These are phyloP conservation scores for Diarsia brunnea DNA, from an alignment of 2,888 invertebrate species.

Conservation along the genomic window DNA sequence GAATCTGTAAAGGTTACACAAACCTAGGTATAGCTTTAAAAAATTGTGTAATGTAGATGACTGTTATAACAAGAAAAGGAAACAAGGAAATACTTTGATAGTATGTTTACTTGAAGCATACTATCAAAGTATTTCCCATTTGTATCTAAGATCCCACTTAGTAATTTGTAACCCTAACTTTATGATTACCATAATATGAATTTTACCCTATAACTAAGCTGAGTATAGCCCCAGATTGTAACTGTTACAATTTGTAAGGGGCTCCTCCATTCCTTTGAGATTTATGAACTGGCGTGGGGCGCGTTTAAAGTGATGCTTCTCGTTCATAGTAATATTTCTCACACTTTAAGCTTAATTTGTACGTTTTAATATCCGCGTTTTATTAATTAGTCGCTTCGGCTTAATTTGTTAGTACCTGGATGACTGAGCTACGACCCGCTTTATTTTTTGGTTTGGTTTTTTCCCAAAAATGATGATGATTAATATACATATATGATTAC, in stretches of 20 bases:
- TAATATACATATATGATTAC: too few species aligned
- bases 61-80: neutral
- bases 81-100: too few species aligned
- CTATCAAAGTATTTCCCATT: neutral
- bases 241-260: conserved; percentile 51
- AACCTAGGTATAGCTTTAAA: neutral
- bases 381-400: neutral
- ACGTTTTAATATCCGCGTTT: neutral
- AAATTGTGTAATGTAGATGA: neutral
- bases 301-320: neutral
- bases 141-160: neutral
- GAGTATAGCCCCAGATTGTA: conserved; percentile 24
- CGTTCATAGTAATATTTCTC: neutral
- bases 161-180: conserved; percentile 27
- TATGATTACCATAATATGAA: conserved; percentile 43
- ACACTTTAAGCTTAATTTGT: neutral
- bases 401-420: too few species aligned
- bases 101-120: too few species aligned
- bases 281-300: conserved; percentile 34
- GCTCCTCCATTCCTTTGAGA: conserved; percentile 32
- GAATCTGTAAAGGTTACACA: neutral
- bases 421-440: too few species aligned
- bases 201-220: conserved; percentile 22
- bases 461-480: too few species aligned
- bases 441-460: too few species aligned